Evolutionary conservation across 2,113 vertebrate species (phyloP), one percentile per base, ranked within the genome.

Genomic region (Isichthys henryi): DNA sequence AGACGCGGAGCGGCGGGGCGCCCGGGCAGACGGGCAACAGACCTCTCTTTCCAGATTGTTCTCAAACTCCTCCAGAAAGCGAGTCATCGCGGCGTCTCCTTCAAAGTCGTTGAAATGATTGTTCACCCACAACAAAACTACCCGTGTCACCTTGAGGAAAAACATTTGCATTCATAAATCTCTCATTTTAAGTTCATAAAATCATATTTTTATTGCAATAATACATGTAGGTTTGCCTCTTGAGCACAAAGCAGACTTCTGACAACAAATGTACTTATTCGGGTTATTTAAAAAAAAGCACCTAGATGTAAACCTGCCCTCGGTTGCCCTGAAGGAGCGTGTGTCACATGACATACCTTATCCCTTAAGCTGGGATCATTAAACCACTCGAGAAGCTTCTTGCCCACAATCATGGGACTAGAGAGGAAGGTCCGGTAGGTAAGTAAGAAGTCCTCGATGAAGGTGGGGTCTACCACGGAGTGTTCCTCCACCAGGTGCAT

Each of bases 101-200:
- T 99, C 98, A 94, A 99, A 99, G 97, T 99, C 98, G 92, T 99
- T 99, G 95, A 99, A 99, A 96, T 99, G 98, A 97, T 99, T 99
- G 96, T 99, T 99, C 92, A 99, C 98, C 98, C 98, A 99, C 93
- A 99, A 95, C 95, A 99, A 95, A 93, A 99, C 98, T 95, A 99
- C 98, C 96, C 98, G 98, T 95, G 98, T 99, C 95, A 99, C 98
- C 98, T 99, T 94, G 62, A 94, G 93, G 91, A 88, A 88, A 89
- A 46, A 84, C 39, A 80, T 80, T 17, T 2, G 35, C 74, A 80
- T 43, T 80, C 21, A 48, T 9, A 23, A 84, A 46, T 23, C 39
- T 23, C 77, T 4, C 19, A 21, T 84, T 46, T 48, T 84, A 43
- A 45, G 39, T 39, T 45, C 45, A 82, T 80, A 80, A 43, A 80